phyloP scores from a whole-genome alignment of 1,140 invertebrate species.

The Drosophila serrata region DNA sequence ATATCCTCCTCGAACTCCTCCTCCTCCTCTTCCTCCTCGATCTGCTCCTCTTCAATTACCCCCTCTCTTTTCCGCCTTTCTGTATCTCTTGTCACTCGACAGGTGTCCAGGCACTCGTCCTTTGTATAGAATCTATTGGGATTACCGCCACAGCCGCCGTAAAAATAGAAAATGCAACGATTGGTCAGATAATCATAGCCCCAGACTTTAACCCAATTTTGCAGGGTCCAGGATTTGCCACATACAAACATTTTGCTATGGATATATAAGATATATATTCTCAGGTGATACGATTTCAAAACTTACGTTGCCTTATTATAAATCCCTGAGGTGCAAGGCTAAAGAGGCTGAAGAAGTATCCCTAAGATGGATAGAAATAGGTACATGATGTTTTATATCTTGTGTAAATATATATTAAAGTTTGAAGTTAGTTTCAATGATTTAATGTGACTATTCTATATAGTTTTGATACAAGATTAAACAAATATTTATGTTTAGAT shows the following conservation, averaged over 20 bases:
- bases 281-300: too few species aligned
- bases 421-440: constrained; percentile 2
- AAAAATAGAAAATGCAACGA: constrained; percentile 59
- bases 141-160: constrained; percentile 68
- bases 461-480: background rate
- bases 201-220: constrained; percentile 43
- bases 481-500: background rate
- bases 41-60: background rate
- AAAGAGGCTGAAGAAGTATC: background rate
- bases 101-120: constrained; percentile 43
- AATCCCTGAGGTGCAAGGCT: constrained; percentile 13
- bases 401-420: background rate
- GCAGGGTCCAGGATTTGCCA: constrained; percentile 54
- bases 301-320: constrained; percentile 40
- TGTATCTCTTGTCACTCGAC: constrained; percentile 24
- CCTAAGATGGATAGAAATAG: background rate
- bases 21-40: constrained; percentile 9
- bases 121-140: constrained; percentile 57
- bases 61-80: constrained; percentile 17
- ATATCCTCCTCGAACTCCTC: constrained; percentile 47
- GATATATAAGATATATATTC: too few species aligned
- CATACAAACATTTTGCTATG: constrained; percentile 49
- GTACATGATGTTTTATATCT: background rate
- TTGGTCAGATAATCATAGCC: constrained; percentile 63
- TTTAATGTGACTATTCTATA: background rate